phyloP scores from a whole-genome alignment of 2,113 vertebrate species.

The Herpailurus yagouaroundi region DNA sequence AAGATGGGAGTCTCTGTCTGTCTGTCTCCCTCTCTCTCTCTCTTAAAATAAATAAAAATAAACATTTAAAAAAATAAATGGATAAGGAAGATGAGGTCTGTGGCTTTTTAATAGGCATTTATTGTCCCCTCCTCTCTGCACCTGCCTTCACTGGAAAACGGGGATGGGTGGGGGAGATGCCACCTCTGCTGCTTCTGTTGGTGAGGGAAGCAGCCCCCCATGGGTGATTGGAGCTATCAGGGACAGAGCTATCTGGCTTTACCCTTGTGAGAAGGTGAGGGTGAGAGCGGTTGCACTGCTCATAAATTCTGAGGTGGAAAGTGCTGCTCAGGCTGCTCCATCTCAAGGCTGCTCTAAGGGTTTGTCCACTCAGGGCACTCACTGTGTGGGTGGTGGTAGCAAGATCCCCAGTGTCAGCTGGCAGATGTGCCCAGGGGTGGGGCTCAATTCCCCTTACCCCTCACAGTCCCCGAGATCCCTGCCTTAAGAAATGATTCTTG shows the following conservation, averaged over 20 bases:
- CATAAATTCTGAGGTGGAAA: background rate
- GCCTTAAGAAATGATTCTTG: background rate
- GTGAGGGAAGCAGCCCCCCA: background rate
- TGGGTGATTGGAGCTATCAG: background rate
- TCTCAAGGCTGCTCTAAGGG: background rate
- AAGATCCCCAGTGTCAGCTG: background rate
- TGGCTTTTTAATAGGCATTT: background rate
- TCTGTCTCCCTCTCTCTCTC: too few species aligned
- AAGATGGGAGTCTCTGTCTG: background rate
- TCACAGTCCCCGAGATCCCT: background rate
- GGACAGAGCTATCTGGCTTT: background rate
- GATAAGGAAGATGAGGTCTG: background rate
- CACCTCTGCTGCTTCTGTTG: accelerated
- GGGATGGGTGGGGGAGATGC: accelerated
- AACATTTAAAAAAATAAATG: background rate
- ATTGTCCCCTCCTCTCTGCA: background rate
- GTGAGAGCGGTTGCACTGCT: background rate
- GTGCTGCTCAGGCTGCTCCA: background rate
- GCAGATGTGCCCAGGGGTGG: background rate
- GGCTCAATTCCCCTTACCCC: background rate
- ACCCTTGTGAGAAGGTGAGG: background rate
- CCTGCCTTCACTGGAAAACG: background rate
- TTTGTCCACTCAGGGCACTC: background rate
- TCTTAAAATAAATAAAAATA: too few species aligned
- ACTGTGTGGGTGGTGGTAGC: background rate